phyloP scores from a whole-genome alignment of 2,797 vertebrate species.

The Lutjanus argentimaculatus region DNA sequence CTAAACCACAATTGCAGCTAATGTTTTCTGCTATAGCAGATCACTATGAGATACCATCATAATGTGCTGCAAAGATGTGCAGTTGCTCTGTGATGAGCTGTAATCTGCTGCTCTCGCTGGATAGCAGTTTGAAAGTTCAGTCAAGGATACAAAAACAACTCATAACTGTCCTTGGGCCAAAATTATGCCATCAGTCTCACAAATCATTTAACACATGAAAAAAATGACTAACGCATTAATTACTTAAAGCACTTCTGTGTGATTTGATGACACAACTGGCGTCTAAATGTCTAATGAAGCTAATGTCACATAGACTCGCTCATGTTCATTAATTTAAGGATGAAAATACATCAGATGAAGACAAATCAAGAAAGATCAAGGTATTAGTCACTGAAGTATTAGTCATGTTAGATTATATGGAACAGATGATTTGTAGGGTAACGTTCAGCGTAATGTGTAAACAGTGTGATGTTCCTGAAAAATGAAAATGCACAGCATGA shows the following conservation, averaged over 20 bases:
- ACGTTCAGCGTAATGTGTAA: conserved; percentile 31
- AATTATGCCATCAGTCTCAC: conserved; percentile 14
- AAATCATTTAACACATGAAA: conserved; percentile 40
- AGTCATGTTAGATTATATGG: conserved; percentile 7
- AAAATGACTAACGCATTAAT: conserved; percentile 52
- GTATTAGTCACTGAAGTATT: conserved; percentile 19
- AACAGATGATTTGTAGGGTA: conserved; percentile 3
- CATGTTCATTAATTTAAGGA: conserved; percentile 23
- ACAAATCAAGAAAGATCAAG: conserved; percentile 27
- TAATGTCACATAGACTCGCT: conserved; percentile 17
- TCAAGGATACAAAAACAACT: conserved; percentile 51
- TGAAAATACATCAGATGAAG: conserved; percentile 6
- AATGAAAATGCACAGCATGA: conserved; percentile 45
- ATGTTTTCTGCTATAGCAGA: conserved; percentile 17
- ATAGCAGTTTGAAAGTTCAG: conserved; percentile 47
- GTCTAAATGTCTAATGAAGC: conserved; percentile 24
- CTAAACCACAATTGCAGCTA: not conserved
- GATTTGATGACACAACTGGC: conserved; percentile 25
- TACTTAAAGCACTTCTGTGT: conserved; percentile 30
- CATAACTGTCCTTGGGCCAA: conserved; percentile 39
- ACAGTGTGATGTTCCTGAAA: conserved; percentile 8
- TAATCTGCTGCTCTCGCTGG: conserved; percentile 33
- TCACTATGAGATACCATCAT: not conserved
- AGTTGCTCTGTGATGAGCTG: conserved; percentile 25
- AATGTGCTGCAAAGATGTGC: conserved; percentile 25